A percentile compares a stretch with the other conserved stretches of the same genome.
Conservation (phyloP, 2,888 invertebrate genomes). For the Agapostemon virescens region DNA sequence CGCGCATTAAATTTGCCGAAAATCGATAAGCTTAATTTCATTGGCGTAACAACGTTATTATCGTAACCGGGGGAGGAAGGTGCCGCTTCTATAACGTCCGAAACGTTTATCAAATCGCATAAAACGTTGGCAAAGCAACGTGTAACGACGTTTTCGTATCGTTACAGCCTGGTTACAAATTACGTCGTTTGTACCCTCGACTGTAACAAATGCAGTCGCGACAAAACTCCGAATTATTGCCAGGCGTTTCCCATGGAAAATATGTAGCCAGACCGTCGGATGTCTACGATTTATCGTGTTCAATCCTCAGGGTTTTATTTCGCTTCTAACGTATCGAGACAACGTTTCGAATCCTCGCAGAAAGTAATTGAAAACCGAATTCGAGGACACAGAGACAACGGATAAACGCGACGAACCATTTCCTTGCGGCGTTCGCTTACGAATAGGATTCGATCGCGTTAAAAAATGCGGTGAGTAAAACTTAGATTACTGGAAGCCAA, state of each 20-base stretch:
- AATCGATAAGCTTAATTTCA: constrained; percentile 52
- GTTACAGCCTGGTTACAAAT: constrained; percentile 50
- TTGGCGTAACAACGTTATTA: constrained; percentile 47
- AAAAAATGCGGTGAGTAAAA: too few species aligned
- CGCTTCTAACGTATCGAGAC: background rate
- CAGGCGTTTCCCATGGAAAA: constrained; percentile 26
- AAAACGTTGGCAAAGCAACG: constrained; percentile 44
- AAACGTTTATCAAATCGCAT: constrained; percentile 52
- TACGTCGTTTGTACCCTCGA: constrained; percentile 40
- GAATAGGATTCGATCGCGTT: too few species aligned
- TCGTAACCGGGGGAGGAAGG: background rate
- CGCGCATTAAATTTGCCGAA: constrained; percentile 30
- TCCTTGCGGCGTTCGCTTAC: background rate
- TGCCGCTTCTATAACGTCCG: constrained; percentile 33
- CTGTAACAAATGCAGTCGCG: constrained; percentile 50
- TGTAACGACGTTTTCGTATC: constrained; percentile 36
- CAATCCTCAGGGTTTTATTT: constrained; percentile 45
- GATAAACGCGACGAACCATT: background rate
- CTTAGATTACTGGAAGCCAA: too few species aligned
- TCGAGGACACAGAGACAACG: background rate
- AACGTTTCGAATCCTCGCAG: background rate
- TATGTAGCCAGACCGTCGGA: constrained; percentile 30
- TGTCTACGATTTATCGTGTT: constrained; percentile 39
- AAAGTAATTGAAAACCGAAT: constrained; percentile 31
- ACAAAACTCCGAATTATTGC: constrained; percentile 58